Evolutionary conservation across 2,113 vertebrate genomes (phyloP).

Genomic region (Pholis gunnellus): DNA sequence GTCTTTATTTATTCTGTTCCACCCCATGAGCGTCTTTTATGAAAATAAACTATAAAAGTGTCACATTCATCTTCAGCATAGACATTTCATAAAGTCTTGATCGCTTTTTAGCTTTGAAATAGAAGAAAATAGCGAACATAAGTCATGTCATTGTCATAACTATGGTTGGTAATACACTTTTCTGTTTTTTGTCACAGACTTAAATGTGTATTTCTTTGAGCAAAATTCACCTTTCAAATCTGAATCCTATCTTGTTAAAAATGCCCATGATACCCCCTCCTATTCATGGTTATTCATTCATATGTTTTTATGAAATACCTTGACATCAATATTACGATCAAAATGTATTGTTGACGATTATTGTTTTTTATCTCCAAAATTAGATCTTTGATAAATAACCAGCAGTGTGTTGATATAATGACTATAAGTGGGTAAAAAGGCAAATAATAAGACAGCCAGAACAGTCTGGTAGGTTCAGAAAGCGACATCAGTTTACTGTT

Average conservation of each 20-base stretch:
- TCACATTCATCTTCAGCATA: not conserved
- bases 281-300: not conserved
- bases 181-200: not conserved
- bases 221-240: not conserved
- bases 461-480: not conserved
- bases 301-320: too few species aligned
- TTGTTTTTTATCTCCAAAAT: too few species aligned
- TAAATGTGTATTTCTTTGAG: not conserved
- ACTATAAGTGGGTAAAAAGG: too few species aligned
- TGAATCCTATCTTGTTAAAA: not conserved
- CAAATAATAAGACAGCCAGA: not conserved
- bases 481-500: not conserved
- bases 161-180: not conserved
- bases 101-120: not conserved
- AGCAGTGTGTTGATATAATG: not conserved
- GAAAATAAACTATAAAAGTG: not conserved
- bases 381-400: not conserved
- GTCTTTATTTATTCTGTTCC: not conserved
- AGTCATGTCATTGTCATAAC: not conserved
- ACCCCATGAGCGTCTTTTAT: not conserved
- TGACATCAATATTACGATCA: too few species aligned
- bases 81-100: not conserved
- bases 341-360: not conserved
- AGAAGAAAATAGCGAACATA: not conserved
- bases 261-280: not conserved